A percentile compares a stretch with the other conserved stretches of the same genome.
phyloP scores from a whole-genome alignment of 2,888 invertebrate species.

The Fragum fragum region DNA sequence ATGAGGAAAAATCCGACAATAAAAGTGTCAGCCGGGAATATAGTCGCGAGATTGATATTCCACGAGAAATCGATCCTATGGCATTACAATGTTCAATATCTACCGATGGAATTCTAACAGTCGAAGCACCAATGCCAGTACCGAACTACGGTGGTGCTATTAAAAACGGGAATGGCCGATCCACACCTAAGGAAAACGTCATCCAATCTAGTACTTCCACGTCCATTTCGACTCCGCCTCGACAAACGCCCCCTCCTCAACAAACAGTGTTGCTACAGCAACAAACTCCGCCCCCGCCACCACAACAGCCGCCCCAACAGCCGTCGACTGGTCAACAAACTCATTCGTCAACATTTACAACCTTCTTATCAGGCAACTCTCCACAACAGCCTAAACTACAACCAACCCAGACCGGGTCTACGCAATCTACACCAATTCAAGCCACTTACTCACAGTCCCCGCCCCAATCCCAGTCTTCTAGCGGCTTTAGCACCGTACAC shows the following conservation, averaged over 20 bases:
- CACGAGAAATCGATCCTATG: constrained; percentile 79
- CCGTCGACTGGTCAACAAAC: constrained; percentile 48
- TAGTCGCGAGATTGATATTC: constrained; percentile 81
- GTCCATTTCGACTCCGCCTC: constrained; percentile 60
- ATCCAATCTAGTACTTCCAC: constrained; percentile 59
- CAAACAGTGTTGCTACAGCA: constrained; percentile 8
- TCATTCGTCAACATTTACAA: constrained; percentile 73
- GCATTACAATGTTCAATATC: constrained; percentile 81
- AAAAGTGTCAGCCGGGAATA: constrained; percentile 82
- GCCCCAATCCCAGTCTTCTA: constrained; percentile 30
- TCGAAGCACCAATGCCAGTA: constrained; percentile 77
- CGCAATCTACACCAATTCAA: constrained; percentile 28
- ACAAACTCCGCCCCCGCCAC: constrained; percentile 63
- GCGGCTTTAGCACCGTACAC: constrained; percentile 69
- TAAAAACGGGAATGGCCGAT: constrained; percentile 45
- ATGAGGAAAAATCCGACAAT: constrained; percentile 79
- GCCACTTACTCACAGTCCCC: constrained; percentile 35
- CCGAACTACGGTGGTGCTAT: constrained; percentile 64
- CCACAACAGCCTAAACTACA: constrained; percentile 46
- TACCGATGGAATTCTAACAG: constrained; percentile 80
- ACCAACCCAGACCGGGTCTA: constrained; percentile 27
- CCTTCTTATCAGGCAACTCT: constrained; percentile 70
- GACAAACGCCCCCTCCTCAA: constrained; percentile 69
- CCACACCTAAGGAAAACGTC: constrained; percentile 56
- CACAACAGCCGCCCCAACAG: constrained; percentile 37